phyloP scores from a whole-genome alignment of 2,113 vertebrate genomes.

The Psammodynastes pulverulentus region DNA sequence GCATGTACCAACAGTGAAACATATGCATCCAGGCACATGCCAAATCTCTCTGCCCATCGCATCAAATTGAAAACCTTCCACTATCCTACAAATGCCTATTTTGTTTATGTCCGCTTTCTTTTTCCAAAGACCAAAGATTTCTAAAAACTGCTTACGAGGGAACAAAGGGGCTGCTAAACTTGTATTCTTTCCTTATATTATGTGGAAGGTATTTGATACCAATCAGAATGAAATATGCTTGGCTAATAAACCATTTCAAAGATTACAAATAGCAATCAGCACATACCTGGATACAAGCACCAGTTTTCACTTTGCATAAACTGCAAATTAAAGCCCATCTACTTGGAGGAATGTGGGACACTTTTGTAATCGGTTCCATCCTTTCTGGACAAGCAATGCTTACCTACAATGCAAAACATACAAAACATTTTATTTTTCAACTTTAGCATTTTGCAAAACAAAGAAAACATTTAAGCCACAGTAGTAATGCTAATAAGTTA shows the following conservation, averaged over 20 bases:
- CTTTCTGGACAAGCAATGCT: conserved; percentile 97
- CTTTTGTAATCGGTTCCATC: conserved; percentile 98
- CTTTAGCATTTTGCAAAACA: not conserved
- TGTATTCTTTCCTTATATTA: not conserved
- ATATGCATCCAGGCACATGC: not conserved
- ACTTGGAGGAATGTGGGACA: conserved; percentile 95
- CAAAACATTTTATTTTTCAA: not conserved
- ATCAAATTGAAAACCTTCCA: not conserved
- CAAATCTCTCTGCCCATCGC: not conserved
- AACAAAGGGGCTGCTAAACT: not conserved
- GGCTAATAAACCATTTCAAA: not conserved
- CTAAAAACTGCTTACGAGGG: not conserved
- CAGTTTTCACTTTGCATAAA: conserved; percentile 94
- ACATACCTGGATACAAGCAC: conserved; percentile 94
- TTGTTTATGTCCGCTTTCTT: not conserved
- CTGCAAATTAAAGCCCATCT: conserved; percentile 97
- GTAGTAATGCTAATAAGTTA: not conserved
- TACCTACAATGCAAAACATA: conserved; percentile 74
- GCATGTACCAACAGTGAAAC: not conserved
- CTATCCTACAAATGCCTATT: not conserved
- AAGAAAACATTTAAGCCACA: not conserved
- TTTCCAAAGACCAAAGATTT: not conserved
- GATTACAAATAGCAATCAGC: not conserved
- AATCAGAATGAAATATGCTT: not conserved
- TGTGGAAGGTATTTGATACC: not conserved